A percentile compares a stretch with the other conserved stretches of the same genome.
phyloP scores from a whole-genome alignment of 2,888 invertebrate species.

The Drosophila picticornis region DNA sequence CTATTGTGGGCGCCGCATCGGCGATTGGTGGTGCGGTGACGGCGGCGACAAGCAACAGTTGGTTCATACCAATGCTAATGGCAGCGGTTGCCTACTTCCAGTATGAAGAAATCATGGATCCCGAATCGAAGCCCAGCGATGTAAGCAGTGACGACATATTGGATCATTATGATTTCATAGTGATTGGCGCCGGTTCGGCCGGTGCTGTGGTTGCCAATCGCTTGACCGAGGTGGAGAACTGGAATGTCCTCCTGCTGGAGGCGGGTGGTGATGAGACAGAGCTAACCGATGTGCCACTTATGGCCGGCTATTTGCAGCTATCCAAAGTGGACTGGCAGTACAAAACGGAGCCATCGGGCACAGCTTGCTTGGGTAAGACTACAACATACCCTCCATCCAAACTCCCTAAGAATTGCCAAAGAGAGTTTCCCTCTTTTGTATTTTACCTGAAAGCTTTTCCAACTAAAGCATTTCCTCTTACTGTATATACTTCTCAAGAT shows the following conservation, averaged over 20 bases:
- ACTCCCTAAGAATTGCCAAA: not conserved
- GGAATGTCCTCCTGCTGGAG: conserved; percentile 93
- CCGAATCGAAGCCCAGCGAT: conserved; percentile 92
- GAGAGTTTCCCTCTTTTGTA: not conserved
- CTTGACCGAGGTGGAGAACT: conserved; percentile 91
- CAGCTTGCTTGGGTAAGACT: conserved; percentile 90
- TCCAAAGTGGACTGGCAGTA: conserved; percentile 96
- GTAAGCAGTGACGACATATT: conserved; percentile 88
- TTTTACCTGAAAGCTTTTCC: not conserved
- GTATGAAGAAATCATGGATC: conserved; percentile 93
- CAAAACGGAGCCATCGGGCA: conserved; percentile 95
- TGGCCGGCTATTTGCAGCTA: conserved; percentile 94
- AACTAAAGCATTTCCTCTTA: not conserved
- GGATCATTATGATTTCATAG: conserved; percentile 92
- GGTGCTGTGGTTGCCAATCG: conserved; percentile 95
- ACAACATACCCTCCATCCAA: too few species aligned
- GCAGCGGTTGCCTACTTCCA: conserved; percentile 95
- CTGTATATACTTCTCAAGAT: too few species aligned
- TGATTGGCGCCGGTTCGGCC: conserved; percentile 95
- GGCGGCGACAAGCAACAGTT: conserved; percentile 89
- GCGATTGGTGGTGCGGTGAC: conserved; percentile 90
- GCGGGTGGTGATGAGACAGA: conserved; percentile 96
- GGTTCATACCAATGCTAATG: conserved; percentile 93
- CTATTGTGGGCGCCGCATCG: conserved; percentile 88
- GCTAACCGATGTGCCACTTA: conserved; percentile 94